Evolutionary conservation across 1,140 invertebrate genomes (phyloP), one percentile per base, ranked within the genome.

Genomic region (Drosophila mayri): DNA sequence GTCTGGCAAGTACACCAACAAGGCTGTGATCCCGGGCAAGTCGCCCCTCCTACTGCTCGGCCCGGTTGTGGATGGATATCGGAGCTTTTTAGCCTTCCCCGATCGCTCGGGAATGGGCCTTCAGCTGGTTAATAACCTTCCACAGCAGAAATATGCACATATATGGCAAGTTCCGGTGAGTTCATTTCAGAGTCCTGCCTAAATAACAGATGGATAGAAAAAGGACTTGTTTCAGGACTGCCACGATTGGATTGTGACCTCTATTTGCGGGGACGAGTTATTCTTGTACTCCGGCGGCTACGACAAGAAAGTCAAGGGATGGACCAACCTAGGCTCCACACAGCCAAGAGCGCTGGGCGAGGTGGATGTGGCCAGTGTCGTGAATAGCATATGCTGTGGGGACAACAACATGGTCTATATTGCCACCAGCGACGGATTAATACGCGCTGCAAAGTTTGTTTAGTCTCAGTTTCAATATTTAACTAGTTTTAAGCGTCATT

Each of bases 21-120:
- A 91, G 57, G 85, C 90, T 0, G 85, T 90, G 1, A 30, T 93
- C 1, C 87, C 87, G 0, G 92, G 91, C 0, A 91, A 91, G 60
- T 90, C 90, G 1, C 92, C 92, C 5, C 44, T 93, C 6, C 59
- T 70, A 3, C 72, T 93, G 4, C 71, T 92, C 4, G 91, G 91
- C 0, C 81, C 91, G 0, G 11, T 84, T 10, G 66, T 81, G 0
- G 79, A 79, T 16, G 80, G 70, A 11, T 72, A 70, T 11, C 76
- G 76, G 0, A 84, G 77, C 14, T 93, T 59, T 54, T 41, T 93
- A 2, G 92, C 76, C 3, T 91, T 88, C 67, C 71, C 83, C 12
- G 92, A 92, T 80, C 90, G 92, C 16, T 75, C 79, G 3, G 92
- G 92, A 3, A 92, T 86, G 81, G 92, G 92, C 8, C 52, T 93